A percentile compares a stretch with the other conserved stretches of the same genome.
These are phyloP conservation scores for Nannospalax galili DNA, from an alignment of 2,113 vertebrate genomes.

Conservation along the genomic window DNA sequence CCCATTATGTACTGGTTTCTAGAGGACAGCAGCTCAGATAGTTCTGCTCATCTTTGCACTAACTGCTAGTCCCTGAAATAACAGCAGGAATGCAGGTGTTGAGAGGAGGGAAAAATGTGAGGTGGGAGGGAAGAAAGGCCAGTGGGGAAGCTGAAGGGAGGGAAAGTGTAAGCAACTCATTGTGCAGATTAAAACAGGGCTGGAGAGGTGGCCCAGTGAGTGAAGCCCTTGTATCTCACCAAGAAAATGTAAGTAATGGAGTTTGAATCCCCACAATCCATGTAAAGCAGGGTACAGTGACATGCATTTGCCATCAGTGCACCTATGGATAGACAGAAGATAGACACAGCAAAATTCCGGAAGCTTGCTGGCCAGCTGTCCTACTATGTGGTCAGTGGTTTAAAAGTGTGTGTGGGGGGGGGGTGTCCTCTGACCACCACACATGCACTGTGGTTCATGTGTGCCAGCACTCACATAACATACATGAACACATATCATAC, in stretches of 20 bases:
- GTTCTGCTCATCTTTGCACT: conserved; percentile 1
- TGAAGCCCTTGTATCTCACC: not conserved
- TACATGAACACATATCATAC: not conserved
- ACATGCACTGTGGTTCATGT: not conserved
- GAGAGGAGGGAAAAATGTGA: not conserved
- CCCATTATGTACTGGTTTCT: not conserved
- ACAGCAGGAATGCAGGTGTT: not conserved
- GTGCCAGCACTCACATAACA: not conserved
- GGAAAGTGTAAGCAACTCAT: not conserved
- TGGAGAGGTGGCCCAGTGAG: not conserved
- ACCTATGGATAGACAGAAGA: not conserved
- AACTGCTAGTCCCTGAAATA: not conserved
- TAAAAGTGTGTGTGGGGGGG: not conserved
- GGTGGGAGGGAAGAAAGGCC: not conserved
- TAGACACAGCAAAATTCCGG: not conserved
- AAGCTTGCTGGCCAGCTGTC: not conserved
- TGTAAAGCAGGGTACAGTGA: not conserved
- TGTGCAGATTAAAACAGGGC: not conserved
- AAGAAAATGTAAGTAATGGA: not conserved
- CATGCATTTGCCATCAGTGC: not conserved
- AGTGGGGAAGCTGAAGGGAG: not conserved
- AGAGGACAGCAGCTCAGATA: not conserved
- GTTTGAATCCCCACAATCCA: not conserved
- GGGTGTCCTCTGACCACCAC: not conserved
- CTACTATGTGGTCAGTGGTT: not conserved